Conservation (phyloP, 2,797 vertebrate species). For the Hydrocynus forskahlii region DNA sequence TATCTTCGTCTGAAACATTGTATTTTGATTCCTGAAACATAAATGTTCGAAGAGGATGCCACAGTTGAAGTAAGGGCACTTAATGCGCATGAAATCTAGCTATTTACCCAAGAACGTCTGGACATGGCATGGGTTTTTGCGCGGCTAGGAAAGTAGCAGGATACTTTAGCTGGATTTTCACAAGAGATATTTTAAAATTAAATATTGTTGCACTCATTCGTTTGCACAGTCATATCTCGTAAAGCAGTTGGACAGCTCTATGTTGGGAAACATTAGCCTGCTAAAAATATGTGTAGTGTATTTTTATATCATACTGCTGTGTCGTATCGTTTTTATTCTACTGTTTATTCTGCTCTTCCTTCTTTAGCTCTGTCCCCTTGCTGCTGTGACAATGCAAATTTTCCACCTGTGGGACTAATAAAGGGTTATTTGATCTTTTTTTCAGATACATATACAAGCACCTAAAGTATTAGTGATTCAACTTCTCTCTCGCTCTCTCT, state of each 20-base stretch:
- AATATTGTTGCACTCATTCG: not conserved
- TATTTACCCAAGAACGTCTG: not conserved
- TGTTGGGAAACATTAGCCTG: too few relatives aligned
- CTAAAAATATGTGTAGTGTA: not conserved
- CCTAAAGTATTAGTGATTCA: too few relatives aligned
- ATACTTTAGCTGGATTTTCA: too few relatives aligned
- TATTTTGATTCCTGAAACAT: not conserved
- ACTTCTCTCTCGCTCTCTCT: not conserved
- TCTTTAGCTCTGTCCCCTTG: not conserved
- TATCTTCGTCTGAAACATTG: not conserved
- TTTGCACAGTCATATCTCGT: not conserved
- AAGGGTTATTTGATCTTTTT: too few relatives aligned
- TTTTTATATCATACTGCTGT: not conserved
- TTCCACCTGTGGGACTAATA: too few relatives aligned
- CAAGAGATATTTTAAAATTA: too few relatives aligned
- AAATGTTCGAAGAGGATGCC: not conserved
- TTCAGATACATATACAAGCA: too few relatives aligned
- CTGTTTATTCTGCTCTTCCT: not conserved
- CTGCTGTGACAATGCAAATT: too few relatives aligned
- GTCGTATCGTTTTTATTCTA: not conserved
- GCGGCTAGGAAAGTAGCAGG: not conserved
- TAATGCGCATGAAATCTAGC: too few relatives aligned
- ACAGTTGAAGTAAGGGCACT: not conserved
- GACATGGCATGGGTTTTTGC: not conserved
- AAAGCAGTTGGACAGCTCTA: not conserved